Conservation (phyloP, 2,888 invertebrate genomes). For the Philhelius pedissequus region DNA sequence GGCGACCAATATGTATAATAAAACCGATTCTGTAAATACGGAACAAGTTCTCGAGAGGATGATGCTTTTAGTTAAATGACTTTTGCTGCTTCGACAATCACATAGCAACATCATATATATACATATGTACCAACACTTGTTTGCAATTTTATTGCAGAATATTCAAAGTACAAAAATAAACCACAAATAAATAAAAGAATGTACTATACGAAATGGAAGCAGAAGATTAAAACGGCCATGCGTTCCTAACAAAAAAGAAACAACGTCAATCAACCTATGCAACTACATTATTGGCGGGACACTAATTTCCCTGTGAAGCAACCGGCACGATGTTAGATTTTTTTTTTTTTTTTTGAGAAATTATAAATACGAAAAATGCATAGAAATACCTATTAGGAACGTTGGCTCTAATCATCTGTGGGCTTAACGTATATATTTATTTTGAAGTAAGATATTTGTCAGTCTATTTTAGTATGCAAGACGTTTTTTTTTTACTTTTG, state of each 20-base stretch:
- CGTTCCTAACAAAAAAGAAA: not conserved
- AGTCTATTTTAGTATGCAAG: constrained; percentile 59
- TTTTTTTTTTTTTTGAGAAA: not conserved
- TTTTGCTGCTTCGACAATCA: constrained; percentile 17
- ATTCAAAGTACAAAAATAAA: not conserved
- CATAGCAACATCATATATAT: no score
- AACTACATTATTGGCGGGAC: constrained; percentile 12
- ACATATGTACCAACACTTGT: constrained; percentile 19
- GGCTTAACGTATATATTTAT: not conserved
- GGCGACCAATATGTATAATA: no score
- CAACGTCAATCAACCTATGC: constrained; percentile 14
- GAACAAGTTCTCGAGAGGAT: constrained; percentile 50
- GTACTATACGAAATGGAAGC: not conserved
- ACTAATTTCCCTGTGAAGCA: not conserved
- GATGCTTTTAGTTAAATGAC: constrained; percentile 67
- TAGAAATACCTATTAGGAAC: constrained; percentile 29
- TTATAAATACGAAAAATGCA: constrained; percentile 55
- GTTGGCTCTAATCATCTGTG: constrained; percentile 37
- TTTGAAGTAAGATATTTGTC: not conserved
- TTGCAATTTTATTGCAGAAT: constrained; percentile 46
- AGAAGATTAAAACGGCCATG: not conserved
- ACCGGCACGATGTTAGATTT: not conserved
- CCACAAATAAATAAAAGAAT: not conserved
- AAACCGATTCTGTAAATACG: constrained; percentile 43
- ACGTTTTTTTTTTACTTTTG: constrained; percentile 14